Base-by-base conservation (phyloP, 2,797 vertebrate species). In the Arnoldichthys spilopterus region DNA sequence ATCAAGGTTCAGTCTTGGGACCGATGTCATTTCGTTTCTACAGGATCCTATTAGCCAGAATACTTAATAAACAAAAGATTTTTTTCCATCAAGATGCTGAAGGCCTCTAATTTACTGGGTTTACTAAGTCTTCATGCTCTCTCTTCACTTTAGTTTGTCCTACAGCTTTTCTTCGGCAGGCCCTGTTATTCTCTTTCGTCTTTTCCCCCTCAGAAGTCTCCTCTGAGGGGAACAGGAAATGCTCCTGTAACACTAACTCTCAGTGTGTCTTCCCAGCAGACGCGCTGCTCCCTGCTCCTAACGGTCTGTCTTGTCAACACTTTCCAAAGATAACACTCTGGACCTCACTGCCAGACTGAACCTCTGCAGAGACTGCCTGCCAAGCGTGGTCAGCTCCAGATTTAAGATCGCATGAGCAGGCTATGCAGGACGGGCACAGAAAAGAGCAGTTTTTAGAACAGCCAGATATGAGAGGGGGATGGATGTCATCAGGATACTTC, bases 301-400 rank as follows among this genome's bases (percentile, higher is more conserved):
- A 88, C 89, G 90, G 94, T 95, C 92, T 93, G 93, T 93, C 92
- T 92, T 92, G 92, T 95, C 93, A 89, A 94, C 92, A 61, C 93
- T 94, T 95, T 95, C 94, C 92, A 95, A 95, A 96, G 94, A 95
- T 95, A 95, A 95, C 92, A 95, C 83, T 88, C 90, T 91, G 86
- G 88, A 90, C 83, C 88, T 79, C 89, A 72, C 66, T 63, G 78
- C 66, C 77, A 78, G 78, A 77, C 88, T 84, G 79, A 85, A 83
- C 86, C 84, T 91, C 93, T 90, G 86, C 93, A 90, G 87, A 90
- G 90, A 90, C 83, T 88, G 82, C 78, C 88, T 86, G 89, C 90
- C 90, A 85, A 88, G 89, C 88, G 77, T 86, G 88, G 86, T 87
- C 86, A 72, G 83, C 82, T 82, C 81, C 88, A 82, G 74, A 49